A percentile compares a stretch with the other conserved stretches of the same genome.
Evolutionary conservation across 2,113 vertebrate species (phyloP).

Genomic region (Riparia riparia): DNA sequence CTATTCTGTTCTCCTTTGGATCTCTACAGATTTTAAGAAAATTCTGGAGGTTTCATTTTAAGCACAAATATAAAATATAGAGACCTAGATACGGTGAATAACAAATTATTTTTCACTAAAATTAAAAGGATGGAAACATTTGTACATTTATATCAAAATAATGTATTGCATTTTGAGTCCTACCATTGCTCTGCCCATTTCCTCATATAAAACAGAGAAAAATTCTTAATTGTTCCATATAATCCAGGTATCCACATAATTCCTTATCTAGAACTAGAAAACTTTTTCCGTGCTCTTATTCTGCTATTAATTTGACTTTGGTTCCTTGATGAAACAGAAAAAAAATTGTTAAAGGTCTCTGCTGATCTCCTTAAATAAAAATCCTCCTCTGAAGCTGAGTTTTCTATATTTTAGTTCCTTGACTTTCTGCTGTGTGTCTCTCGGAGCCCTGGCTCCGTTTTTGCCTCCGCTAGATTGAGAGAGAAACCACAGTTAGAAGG

Average conservation of each 20-base stretch:
- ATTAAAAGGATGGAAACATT: background rate
- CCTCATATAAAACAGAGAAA: background rate
- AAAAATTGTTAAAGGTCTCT: background rate
- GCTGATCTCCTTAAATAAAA: background rate
- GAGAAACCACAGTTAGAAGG: no score
- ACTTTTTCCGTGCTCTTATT: background rate
- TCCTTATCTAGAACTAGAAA: background rate
- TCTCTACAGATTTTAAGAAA: background rate
- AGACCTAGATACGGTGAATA: background rate
- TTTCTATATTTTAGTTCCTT: background rate
- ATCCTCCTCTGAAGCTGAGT: background rate
- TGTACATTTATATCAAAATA: background rate
- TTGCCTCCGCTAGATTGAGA: no score
- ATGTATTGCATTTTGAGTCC: background rate
- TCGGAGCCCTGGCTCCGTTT: no score
- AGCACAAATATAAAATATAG: background rate
- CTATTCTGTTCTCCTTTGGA: background rate
- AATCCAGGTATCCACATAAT: background rate
- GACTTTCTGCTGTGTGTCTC: background rate
- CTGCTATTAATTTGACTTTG: background rate
- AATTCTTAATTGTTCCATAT: background rate
- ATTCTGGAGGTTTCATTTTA: background rate
- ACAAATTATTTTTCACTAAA: background rate
- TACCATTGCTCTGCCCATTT: background rate
- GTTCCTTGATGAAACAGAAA: background rate